Evolutionary conservation across 2,888 invertebrate species (phyloP), one percentile per base, ranked within the genome.

Genomic region (Lacanobia wlatinum): DNA sequence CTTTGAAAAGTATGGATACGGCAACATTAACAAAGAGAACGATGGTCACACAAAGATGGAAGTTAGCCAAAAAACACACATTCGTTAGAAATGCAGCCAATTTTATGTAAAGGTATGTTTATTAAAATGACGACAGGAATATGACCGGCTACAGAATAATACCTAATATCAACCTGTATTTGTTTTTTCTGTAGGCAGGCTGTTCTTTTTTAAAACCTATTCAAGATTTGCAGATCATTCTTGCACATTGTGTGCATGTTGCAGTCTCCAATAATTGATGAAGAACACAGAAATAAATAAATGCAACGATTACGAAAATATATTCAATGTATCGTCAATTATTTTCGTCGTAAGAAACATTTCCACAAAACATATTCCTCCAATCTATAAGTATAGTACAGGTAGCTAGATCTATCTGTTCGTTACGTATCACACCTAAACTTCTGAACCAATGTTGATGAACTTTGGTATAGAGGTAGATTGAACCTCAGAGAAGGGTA

Each of bases 31-130:
- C 10, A 43, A 14, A 2, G 7, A 43, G 7, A 18, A 10, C 21
- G 0, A 52, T 46, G 50, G 40, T 23, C 38, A 66, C 65, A 66
- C 50, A 67, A 46, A 58, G 2, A 46, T 73, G 68, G 38, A 67
- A 23, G n/a, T 38, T 14, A 46, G 73, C 73, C 73, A 58, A 73
- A 52, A 34, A 40, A 23, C 1, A 70, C 28, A 46, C 23, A 46
- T 12, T 40, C 16, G 34, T 56, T 28, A 16, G 16, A 40, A 67
- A 52, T 16, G 7, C 38, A 68, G 6, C 16, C 59, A 40, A 58
- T 58, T 59, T 59, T 40, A 40, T 21, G 58, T 58, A 21, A 40
- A 58, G 38, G 38, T 58, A 58, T 58, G 38, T 40, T 40, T 40
- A 40, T 21, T 59, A 59, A 40, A 59, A 59, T 59, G 8, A 40